These are phyloP conservation scores for Cryptops parisi DNA, from an alignment of 2,888 invertebrate species.

Conservation along the genomic window DNA sequence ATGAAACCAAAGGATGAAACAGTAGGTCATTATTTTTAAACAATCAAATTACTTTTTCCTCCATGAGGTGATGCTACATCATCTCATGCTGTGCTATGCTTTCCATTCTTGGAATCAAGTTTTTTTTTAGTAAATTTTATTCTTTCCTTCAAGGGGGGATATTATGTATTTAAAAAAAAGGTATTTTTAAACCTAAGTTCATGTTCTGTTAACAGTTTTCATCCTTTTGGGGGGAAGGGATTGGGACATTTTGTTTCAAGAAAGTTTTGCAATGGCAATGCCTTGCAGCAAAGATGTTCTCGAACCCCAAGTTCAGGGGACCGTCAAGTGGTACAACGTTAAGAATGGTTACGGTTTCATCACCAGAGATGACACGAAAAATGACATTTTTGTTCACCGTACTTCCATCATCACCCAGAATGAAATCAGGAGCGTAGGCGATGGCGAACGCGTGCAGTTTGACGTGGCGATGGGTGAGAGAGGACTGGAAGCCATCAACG, in stretches of 20 bases:
- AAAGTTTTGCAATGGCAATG: not conserved
- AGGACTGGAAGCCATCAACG: conserved; percentile 39
- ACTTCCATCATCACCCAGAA: conserved; percentile 38
- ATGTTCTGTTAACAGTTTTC: not conserved
- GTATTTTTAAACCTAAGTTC: not conserved
- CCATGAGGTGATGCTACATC: no score
- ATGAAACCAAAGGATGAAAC: no score
- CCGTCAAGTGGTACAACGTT: conserved; percentile 36
- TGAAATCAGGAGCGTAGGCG: conserved; percentile 33
- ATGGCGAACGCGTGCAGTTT: conserved; percentile 37
- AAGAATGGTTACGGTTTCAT: conserved; percentile 36
- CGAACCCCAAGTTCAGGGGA: conserved; percentile 30
- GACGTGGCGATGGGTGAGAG: conserved; percentile 37
- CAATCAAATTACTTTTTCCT: no score
- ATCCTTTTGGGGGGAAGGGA: not conserved
- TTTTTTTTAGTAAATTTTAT: no score
- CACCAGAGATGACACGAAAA: conserved; percentile 33
- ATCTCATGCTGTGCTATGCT: no score
- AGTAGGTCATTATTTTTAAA: no score
- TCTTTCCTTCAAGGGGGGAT: no score
- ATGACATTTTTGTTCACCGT: conserved; percentile 41
- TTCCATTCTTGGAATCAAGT: no score
- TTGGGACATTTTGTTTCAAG: not conserved
- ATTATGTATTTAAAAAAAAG: no score
- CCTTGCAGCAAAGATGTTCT: not conserved